Evolutionary conservation across 2,797 vertebrate genomes (phyloP).

Genomic region (Siniperca scherzeri): DNA sequence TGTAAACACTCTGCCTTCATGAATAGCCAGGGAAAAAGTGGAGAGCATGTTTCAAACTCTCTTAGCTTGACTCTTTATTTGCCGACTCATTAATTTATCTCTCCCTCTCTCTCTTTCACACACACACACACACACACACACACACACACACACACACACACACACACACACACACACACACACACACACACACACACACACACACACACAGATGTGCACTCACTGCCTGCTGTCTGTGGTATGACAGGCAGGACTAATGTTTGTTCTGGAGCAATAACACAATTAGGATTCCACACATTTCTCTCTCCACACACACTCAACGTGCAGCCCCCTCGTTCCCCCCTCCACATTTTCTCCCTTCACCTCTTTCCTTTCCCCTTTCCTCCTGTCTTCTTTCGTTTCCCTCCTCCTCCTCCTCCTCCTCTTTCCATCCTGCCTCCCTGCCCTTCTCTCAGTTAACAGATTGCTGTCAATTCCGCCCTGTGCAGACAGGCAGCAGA

Average conservation of each 20-base stretch:
- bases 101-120: conserved; percentile 24
- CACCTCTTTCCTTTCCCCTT: conserved; percentile 10
- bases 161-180: conserved; percentile 26
- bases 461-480: conserved; percentile 37
- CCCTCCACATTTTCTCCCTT: conserved; percentile 11
- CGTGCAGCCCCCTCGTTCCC: conserved; percentile 7
- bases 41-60: conserved; percentile 45
- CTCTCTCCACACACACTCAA: conserved; percentile 60
- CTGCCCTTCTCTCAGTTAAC: conserved; percentile 15
- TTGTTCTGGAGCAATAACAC: conserved; percentile 84
- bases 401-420: neutral
- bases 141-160: conserved; percentile 30
- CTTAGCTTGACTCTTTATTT: conserved; percentile 59
- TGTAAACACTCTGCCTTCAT: conserved; percentile 48
- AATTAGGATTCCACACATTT: conserved; percentile 83
- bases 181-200: conserved; percentile 33
- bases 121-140: conserved; percentile 24
- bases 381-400: conserved; percentile 7
- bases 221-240: conserved; percentile 70
- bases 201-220: conserved; percentile 18
- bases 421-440: neutral
- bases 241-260: conserved; percentile 82
- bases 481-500: conserved; percentile 46
- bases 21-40: conserved; percentile 29
- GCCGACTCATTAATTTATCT: conserved; percentile 68